Conservation (phyloP, 2,888 invertebrate genomes). For the Parnassius smintheus region DNA sequence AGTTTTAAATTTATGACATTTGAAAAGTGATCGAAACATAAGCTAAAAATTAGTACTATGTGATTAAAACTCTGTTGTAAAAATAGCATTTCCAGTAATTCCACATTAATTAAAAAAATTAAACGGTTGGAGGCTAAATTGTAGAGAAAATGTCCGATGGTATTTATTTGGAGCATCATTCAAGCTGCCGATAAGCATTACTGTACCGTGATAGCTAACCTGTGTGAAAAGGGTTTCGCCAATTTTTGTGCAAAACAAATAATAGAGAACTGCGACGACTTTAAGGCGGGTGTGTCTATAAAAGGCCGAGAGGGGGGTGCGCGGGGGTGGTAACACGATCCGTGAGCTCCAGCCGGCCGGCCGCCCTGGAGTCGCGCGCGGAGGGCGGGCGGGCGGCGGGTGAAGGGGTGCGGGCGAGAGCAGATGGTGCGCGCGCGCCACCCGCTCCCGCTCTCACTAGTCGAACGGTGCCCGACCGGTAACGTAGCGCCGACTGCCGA, state of each 20-base stretch:
- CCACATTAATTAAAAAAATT: no score
- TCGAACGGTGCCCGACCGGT: constrained; percentile 82
- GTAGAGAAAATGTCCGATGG: no score
- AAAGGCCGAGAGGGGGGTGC: constrained; percentile 79
- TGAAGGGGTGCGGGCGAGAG: constrained; percentile 38
- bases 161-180: neutral
- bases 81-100: no score
- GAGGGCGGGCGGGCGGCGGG: constrained; percentile 34
- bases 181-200: neutral
- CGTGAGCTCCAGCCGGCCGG: constrained; percentile 77
- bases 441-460: constrained; percentile 78
- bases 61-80: no score
- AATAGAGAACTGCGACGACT: constrained; percentile 67
- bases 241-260: constrained; percentile 78
- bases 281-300: constrained; percentile 78
- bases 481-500: constrained; percentile 81
- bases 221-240: constrained; percentile 46
- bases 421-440: constrained; percentile 59
- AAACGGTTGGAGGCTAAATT: no score
- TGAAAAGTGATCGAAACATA: no score
- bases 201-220: neutral
- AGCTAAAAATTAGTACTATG: no score
- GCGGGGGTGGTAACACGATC: constrained; percentile 81
- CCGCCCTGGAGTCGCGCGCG: constrained; percentile 64
- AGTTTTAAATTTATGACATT: no score